These are phyloP conservation scores for Knipowitschia caucasica DNA, from an alignment of 2,797 vertebrate species.

Conservation along the genomic window DNA sequence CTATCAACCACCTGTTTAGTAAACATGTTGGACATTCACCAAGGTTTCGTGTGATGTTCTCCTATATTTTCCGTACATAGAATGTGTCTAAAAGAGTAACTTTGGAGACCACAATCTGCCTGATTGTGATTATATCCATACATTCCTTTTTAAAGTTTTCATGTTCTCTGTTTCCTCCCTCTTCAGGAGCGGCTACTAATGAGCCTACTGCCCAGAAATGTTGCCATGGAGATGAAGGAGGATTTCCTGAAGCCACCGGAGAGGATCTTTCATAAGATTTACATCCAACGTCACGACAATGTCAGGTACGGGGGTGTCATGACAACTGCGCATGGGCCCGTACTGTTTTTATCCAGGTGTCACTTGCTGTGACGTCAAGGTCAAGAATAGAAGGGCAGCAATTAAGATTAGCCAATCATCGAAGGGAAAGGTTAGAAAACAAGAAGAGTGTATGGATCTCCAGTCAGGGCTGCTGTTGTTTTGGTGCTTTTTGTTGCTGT, in stretches of 20 bases:
- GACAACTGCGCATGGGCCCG: conserved; percentile 41
- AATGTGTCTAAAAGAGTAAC: no score
- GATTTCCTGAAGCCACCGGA: conserved; percentile 97
- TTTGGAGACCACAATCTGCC: not conserved
- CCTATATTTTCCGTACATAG: no score
- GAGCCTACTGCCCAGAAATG: conserved; percentile 96
- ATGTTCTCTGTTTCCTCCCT: conserved; percentile 29
- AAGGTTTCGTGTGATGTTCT: no score
- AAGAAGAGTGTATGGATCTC: not conserved
- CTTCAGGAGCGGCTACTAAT: conserved; percentile 92
- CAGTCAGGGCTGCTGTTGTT: conserved; percentile 6
- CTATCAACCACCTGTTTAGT: no score
- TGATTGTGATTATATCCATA: not conserved
- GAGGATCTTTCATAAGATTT: conserved; percentile 99
- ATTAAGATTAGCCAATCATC: conserved; percentile 31
- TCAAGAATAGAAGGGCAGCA: conserved; percentile 47
- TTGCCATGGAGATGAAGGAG: conserved; percentile 99
- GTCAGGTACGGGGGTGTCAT: conserved; percentile 85
- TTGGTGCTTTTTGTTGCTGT: not conserved
- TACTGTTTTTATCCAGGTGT: conserved; percentile 47
- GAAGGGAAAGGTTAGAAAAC: conserved; percentile 26
- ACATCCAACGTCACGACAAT: conserved; percentile 98
- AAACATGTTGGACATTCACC: no score
- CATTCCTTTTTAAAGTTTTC: conserved; percentile 20
- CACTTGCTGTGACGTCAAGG: conserved; percentile 46